Conservation (phyloP, 2,113 vertebrate genomes). For the Sebastes schlegelii region DNA sequence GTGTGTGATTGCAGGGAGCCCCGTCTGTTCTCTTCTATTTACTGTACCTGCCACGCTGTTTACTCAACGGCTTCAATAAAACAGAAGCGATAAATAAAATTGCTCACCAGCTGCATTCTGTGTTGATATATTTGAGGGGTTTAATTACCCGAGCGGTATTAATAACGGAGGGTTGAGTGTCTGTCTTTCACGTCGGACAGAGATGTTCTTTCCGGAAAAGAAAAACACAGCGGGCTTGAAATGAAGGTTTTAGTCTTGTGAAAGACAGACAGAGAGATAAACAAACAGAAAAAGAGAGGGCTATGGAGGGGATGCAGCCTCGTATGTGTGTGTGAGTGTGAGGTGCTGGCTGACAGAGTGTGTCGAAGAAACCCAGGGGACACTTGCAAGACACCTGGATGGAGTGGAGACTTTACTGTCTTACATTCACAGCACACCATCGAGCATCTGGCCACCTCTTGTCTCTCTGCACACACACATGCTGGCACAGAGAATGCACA, state of each 20-base stretch:
- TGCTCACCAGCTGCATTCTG: conserved; percentile 23
- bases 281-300: conserved; percentile 21
- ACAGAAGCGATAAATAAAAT: conserved; percentile 29
- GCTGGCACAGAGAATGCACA: background rate
- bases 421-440: conserved; percentile 51
- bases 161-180: background rate
- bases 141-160: conserved; percentile 39
- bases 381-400: conserved; percentile 62
- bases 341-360: conserved; percentile 55
- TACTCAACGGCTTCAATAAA: conserved; percentile 11
- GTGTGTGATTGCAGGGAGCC: conserved; percentile 7
- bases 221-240: background rate
- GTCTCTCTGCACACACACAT: background rate
- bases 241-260: conserved; percentile 24
- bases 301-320: conserved; percentile 20
- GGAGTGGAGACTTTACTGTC: conserved; percentile 42
- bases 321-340: background rate
- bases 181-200: conserved; percentile 11
- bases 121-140: conserved; percentile 35
- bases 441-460: conserved; percentile 57
- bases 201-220: conserved; percentile 13
- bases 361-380: conserved; percentile 59
- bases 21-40: background rate
- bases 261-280: background rate
- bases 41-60: conserved; percentile 16